Evolutionary conservation across 2,113 vertebrate species (phyloP), one percentile per base, ranked within the genome.

Genomic region (Hemichromis elongatus): DNA sequence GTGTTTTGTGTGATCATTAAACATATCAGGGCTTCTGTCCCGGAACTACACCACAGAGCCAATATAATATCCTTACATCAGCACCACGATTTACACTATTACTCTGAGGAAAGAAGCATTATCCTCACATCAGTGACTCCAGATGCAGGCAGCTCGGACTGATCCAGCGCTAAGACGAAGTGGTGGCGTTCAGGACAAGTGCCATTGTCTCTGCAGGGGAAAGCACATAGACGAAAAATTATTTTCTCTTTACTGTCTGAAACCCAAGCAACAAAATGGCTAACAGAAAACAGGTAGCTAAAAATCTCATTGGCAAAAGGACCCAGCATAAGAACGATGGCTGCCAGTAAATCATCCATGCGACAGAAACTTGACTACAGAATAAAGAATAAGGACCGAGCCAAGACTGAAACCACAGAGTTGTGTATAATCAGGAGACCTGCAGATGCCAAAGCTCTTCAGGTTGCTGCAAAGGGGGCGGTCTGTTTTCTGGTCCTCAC

Each of bases 401-500:
- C 5, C 40, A 0, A 68, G 24, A 8, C n/a, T 53, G 21, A 42
- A 50, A 53, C 19, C 10, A 40, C 4, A 9, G 3, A 52, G n/a
- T 21, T 9, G 7, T 10, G 19, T 12, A 6, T 50, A 14, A 6
- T 57, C n/a, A 8, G 14, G 88, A 94, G 86, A 99, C 98, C 95
- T 97, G 97, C 98, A 99, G 92, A 96, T 94, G 42, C 98, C 98
- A 54, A 97, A 96, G 59, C 92, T 89, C 95, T 99, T 99, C 45
- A 99, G 92, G 87, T 89, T 95, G 2, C 79, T 81, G 93, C 98
- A 99, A 3, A 99, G 89, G 0, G 96, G 96, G 42, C 90, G 92
- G 55, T 66, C 26, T 6, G 79, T 86, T 88, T 97, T 99, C 52
- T 90, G 88, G 0, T 95, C 86, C 86, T 99, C 96, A 59, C 95